Conservation (phyloP, 2,113 vertebrate genomes). For the Chinchilla lanigera region DNA sequence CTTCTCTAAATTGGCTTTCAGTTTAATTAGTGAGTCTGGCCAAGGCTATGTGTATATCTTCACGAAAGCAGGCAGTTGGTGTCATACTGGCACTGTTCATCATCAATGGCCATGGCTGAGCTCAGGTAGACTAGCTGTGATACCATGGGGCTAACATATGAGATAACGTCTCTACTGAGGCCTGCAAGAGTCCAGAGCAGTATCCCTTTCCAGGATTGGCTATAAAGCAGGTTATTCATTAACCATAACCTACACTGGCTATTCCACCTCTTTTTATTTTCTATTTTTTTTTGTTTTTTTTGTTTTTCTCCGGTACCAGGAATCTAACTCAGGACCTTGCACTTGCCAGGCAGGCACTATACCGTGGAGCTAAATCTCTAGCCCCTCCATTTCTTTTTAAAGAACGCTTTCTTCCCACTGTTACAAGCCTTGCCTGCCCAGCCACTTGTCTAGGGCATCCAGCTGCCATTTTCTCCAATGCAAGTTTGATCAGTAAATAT, state of each 20-base stretch:
- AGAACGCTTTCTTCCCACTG: neutral
- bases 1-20: neutral
- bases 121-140: neutral
- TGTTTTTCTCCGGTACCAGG: no score
- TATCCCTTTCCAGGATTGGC: neutral
- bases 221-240: neutral
- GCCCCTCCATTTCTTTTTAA: no score
- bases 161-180: neutral
- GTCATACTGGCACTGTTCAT: neutral
- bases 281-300: no score
- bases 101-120: neutral
- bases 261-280: neutral
- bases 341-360: no score
- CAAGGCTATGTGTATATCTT: neutral
- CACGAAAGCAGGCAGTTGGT: neutral
- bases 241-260: no score
- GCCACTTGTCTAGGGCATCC: neutral
- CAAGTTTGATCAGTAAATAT: neutral
- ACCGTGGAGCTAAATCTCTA: no score
- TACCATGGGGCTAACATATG: neutral
- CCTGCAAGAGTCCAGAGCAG: neutral
- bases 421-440: neutral
- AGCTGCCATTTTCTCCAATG: neutral
- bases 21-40: neutral
- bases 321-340: no score